Conservation (phyloP, 35 echinoderm and acorn worm genomes). For the Hemicentrotus pulcherrimus region DNA sequence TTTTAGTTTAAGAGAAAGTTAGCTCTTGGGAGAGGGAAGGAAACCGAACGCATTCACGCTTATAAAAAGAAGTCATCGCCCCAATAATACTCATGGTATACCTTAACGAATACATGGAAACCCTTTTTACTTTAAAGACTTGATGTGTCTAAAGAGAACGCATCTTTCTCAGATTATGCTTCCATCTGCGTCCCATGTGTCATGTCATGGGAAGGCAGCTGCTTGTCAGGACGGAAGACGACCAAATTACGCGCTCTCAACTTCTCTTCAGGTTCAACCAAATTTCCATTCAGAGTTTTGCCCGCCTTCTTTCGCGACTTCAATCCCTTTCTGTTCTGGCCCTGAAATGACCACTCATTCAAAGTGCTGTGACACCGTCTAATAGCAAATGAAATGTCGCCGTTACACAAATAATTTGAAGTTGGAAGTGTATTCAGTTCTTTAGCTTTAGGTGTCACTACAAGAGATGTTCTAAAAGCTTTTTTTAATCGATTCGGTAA, state of each 20-base stretch:
- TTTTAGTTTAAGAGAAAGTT: not conserved
- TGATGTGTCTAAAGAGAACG: not conserved
- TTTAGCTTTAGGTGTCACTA: not conserved
- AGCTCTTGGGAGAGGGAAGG: not conserved
- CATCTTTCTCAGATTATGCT: not conserved
- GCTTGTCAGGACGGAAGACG: not conserved
- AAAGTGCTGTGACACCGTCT: constrained; percentile 8
- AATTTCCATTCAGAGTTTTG: not conserved
- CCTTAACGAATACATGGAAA: not conserved
- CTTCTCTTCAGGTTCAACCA: not conserved
- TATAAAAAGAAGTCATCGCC: not conserved
- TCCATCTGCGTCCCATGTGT: not conserved
- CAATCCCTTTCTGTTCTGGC: not conserved
- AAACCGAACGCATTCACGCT: not conserved
- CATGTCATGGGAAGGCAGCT: not conserved
- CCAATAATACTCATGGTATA: not conserved
- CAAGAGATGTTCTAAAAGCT: not conserved
- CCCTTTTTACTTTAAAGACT: not conserved
- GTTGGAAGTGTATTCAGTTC: not conserved
- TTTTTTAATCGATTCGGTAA: not conserved
- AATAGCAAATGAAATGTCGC: not conserved
- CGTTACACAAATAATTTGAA: constrained; percentile 6
- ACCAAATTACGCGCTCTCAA: not conserved
- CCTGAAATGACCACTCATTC: not conserved
- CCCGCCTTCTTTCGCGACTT: not conserved